Evolutionary conservation across 92 coral and sea anemone species (phyloP), one percentile per base, ranked within the genome.

Genomic region (Zoanthus sociatus): DNA sequence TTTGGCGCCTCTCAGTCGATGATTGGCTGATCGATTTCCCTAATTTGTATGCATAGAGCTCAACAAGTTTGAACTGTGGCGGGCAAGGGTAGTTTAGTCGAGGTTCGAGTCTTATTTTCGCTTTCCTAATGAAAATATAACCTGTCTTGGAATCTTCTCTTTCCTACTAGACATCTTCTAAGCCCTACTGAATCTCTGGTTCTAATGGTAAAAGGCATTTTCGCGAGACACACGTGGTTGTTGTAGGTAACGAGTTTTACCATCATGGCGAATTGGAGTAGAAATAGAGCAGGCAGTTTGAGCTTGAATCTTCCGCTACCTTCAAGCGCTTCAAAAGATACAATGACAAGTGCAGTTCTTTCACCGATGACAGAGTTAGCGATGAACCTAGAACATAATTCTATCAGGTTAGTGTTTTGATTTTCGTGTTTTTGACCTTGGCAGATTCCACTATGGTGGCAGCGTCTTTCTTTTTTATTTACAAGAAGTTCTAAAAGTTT

Each of bases 321-420:
- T 84, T 71, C 89, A 68, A 88, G 87, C 51, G 78, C 89, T 78
- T 78, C 94, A 9, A 53, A 87, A 56, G 96, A 95, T 77, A 82
- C 86, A 31, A 90, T 87, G 48, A 91, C 98, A 72, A 89, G 86
- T 78, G 95, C 95, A 37, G 96, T 95, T 51, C 96, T 96, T 87
- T 97, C 99, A 56, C 99, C 99, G 45, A 92, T 97, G 87, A 92
- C 99, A 47, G 96, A 97, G 94, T 84, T 97, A 33, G 90, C 99
- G 46, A 91, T 89, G 92, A 97, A 92, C 89, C 84, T 95, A 53
- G 97, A 97, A 77, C 90, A 91, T 89, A 97, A 92, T 76, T 93
- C 94, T 74, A 94, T 93, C 74, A 92, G 98, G 93, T 92, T 86
- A 69, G 92, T 79, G 3, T 9, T 26, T 30, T 69, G 31, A 76